Base-by-base conservation (phyloP, 2,888 invertebrate genomes). In the Phania funesta region DNA sequence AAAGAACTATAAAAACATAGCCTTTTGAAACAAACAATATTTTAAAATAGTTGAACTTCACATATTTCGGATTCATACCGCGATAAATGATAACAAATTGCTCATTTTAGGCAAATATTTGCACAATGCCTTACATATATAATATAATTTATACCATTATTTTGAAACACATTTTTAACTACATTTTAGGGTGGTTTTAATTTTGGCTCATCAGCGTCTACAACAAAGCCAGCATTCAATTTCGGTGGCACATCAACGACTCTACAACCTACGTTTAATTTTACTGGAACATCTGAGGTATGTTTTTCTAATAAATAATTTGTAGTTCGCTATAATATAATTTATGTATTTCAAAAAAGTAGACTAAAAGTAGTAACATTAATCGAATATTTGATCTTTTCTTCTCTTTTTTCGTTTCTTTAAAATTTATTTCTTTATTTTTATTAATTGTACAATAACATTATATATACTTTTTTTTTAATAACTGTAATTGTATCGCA, bases 151-250 rank as follows among this genome's bases (percentile, higher is more conserved):
- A 13, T 13, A 20, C 4, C n/a, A 13, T n/a, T 2, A n/a, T 46
- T 60, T 16, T 9, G 24, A 20, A 29, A 18, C 65, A 38, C 52
- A 20, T 44, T 62, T 73, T 68, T 48, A 26, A 18, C 11, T 35
- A 32, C 9, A 9, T 32, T 71, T 35, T 41, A 84, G 85, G 84
- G 84, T 52, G 84, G 84, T 35, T 85, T 85, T 26, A 85, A 84
- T 70, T 85, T 85, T 29, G 85, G 85, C 6, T 52, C 64, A 67
- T 46, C 52, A 20, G 18, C 81, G 24, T 22, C 67, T 26, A 50
- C 85, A 13, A 46, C 84, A 4, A 88, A 88, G 79, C 85, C 87
- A 67, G 87, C 88, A 70, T 90, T 89, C 83, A 89, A 89, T 67
- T 90, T 90, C 77, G 86, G 88, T 6, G 79, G 84, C 50, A 44